Conservation (phyloP, 23 tunicate genomes). For the Aplidium turbinatum region DNA sequence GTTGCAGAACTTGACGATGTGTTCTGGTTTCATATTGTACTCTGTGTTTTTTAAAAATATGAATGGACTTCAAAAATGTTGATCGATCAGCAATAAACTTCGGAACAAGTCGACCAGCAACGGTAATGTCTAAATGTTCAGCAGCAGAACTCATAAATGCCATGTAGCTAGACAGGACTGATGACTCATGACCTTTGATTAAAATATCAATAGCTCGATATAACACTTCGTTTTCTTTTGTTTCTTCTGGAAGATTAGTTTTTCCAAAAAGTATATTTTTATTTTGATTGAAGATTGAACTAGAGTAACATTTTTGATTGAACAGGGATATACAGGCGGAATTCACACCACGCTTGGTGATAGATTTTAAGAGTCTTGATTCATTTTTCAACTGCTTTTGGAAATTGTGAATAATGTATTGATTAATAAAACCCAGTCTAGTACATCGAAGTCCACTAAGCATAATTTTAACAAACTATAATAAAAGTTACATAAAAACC, state of each 20-base stretch:
- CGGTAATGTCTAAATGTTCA: conserved; percentile 55
- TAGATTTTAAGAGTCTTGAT: too few species aligned
- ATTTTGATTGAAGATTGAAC: not conserved
- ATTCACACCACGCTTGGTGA: too few species aligned
- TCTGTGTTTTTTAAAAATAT: conserved; percentile 72
- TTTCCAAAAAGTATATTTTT: not conserved
- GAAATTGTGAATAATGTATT: too few species aligned
- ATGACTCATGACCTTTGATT: conserved; percentile 73
- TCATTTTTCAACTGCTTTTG: too few species aligned
- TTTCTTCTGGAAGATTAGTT: not conserved
- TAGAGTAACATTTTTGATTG: too few species aligned
- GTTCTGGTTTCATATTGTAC: conserved; percentile 86
- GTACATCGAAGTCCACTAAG: too few species aligned
- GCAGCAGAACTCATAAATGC: conserved; percentile 62
- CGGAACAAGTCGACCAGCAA: conserved; percentile 56
- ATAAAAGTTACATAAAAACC: too few species aligned
- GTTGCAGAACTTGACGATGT: conserved; percentile 68
- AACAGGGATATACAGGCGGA: too few species aligned
- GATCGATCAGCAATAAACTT: conserved; percentile 73
- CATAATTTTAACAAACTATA: too few species aligned
- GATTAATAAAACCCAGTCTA: too few species aligned
- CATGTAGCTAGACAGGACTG: conserved; percentile 72
- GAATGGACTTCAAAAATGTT: conserved; percentile 69
- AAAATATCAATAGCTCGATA: conserved; percentile 77
- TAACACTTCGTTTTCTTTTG: conserved; percentile 4